Base-by-base conservation (phyloP, 2,888 invertebrate species). In the Sinodicranocentrus sp. region DNA sequence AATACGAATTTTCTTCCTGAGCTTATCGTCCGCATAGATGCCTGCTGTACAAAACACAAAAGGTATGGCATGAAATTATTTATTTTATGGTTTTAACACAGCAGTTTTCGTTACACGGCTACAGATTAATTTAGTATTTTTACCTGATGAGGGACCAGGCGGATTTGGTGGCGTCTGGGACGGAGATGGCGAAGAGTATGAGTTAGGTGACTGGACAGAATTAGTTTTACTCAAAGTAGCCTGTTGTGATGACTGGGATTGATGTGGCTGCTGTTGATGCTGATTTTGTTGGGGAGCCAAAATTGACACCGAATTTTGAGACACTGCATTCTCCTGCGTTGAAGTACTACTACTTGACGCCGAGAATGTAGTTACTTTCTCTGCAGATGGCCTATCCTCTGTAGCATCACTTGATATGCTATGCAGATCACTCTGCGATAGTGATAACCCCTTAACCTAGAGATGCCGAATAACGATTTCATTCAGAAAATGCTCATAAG, bases 401-500 rank as follows among this genome's bases (percentile, higher is more conserved):
- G 82, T 82, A 61, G 85, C 88, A 84, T 89, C 89, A 70, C 84
- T 89, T 65, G 89, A 89, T 86, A 89, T 89, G 86, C 87, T 88
- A 71, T 89, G 89, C 86, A 89, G 85, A 85, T 89, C 89, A 86
- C 87, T 88, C 84, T 89, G 89, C 76, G 89, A 89, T 77, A 88
- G 84, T 73, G 95, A 95, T 90, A 95, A 91, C 87, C 95, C 95
- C 91, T 95, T 95, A 65, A 95, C 94, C 94, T 94, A 89, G 3
- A 89, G 44, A 54, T 54, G 5, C 17, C 21, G 21, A 33, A 33
- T 54, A 57, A 3, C 21, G 13, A 57, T 23, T 57, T 15, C 33
- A 33, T 33, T 33, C 33, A 33, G 33, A 33, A 33, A 10, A 33
- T 33, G 33, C 33, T 33, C 33, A 6, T n/a, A n/a, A n/a, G n/a